These are phyloP conservation scores for Oconnorella tubifera DNA, from an alignment of 2,888 invertebrate genomes.

Conservation along the genomic window DNA sequence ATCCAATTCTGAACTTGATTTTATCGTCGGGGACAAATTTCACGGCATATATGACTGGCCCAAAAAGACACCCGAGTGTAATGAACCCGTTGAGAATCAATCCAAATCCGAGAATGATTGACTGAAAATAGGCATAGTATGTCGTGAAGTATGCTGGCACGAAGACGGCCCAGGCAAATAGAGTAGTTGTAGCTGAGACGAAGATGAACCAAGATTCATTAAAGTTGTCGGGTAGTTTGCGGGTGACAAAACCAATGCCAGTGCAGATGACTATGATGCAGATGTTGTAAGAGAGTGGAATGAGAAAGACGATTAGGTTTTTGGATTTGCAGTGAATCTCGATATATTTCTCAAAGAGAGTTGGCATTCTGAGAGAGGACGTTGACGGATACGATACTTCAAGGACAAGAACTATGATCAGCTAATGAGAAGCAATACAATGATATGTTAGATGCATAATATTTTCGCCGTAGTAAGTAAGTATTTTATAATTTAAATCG, in stretches of 20 bases:
- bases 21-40: constrained; percentile 19
- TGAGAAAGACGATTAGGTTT: constrained; percentile 32
- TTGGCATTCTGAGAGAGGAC: constrained; percentile 12
- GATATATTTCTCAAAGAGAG: constrained; percentile 11
- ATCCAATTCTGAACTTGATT: constrained; percentile 17
- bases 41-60: constrained; percentile 29
- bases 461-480: too few relatives aligned
- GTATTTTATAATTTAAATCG: too few relatives aligned
- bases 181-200: constrained; percentile 27
- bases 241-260: constrained; percentile 26
- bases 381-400: neutral
- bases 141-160: constrained; percentile 28
- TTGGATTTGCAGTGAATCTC: constrained; percentile 13
- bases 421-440: constrained; percentile 3
- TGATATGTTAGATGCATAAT: neutral
- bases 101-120: constrained; percentile 22
- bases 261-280: constrained; percentile 22
- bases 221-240: constrained; percentile 32
- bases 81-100: constrained; percentile 29
- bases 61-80: constrained; percentile 25
- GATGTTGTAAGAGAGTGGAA: constrained; percentile 36
- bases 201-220: constrained; percentile 35
- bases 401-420: constrained; percentile 9
- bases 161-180: constrained; percentile 30
- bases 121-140: constrained; percentile 22